Evolutionary conservation across 2,113 vertebrate species (phyloP), one percentile per base, ranked within the genome.

Genomic region (Prochilodus magdalenae): DNA sequence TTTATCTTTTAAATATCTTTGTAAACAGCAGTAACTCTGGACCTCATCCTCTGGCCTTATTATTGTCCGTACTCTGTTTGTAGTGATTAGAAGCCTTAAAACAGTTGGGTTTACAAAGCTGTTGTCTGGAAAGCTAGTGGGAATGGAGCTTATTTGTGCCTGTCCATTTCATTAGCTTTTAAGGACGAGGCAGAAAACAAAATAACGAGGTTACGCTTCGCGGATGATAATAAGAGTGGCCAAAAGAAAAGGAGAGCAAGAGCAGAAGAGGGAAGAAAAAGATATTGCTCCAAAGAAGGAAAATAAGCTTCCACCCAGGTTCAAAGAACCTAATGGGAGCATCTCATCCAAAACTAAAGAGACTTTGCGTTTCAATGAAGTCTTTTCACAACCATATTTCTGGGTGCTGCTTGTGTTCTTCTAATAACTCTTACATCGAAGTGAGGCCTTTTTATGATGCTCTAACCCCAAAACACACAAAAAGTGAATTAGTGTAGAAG

Each of bases 141-240:
- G 90, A 89, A 84, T 73, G 73, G 60, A 83, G 89, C 73, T 81
- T 86, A 83, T 90, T 90, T 91, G 85, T 87, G 84, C 86, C 84
- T 88, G 89, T 89, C 88, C 86, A 78, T 89, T 89, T 89, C 87
- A 88, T 90, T 89, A 89, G 76, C 44, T 90, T 89, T 89, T 85
- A 91, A 85, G 73, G 79, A 88, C 14, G 86, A 89, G 85, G 83
- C 84, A 30, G 80, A 84, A 86, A 87, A 83, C 40, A 84, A 87
- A 89, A 85, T 86, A 90, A 90, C 87, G 80, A 90, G 84, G 63
- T 55, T 78, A 82, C 30, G 77, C 86, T 88, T 83, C 81, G 79
- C 73, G 79, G 81, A 88, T 85, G 82, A 84, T 75, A 81, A 77
- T 82, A 75, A 85, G 80, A 49, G 63, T 49, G 13, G 69, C 67